Conservation (phyloP, 2,113 vertebrate species). For the Cyanocitta stelleri region DNA sequence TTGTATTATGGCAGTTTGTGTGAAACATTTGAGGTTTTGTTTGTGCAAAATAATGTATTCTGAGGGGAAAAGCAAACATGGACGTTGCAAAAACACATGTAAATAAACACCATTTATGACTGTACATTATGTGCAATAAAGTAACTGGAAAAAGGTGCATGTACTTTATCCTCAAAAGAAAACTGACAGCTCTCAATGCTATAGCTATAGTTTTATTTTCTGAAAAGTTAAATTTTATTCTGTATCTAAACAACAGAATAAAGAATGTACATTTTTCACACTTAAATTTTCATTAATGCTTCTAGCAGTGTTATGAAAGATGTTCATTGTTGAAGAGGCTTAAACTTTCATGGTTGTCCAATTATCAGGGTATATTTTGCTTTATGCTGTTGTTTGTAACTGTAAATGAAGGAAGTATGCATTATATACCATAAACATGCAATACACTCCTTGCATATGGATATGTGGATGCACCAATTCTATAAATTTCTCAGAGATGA, state of each 20-base stretch:
- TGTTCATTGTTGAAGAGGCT: neutral
- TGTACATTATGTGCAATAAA: conserved; percentile 68
- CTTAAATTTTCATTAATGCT: conserved; percentile 48
- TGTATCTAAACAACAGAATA: conserved; percentile 47
- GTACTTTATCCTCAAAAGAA: conserved; percentile 55
- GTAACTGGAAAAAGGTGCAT: conserved; percentile 59
- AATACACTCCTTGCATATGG: neutral
- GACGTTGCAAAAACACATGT: conserved; percentile 48
- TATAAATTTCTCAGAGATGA: neutral
- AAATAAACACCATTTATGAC: conserved; percentile 46
- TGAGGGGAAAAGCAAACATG: neutral
- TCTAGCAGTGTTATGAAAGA: neutral
- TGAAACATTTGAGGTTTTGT: conserved; percentile 53
- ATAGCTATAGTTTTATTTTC: conserved; percentile 42
- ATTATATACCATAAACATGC: neutral
- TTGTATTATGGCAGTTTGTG: conserved; percentile 48
- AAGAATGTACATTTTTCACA: conserved; percentile 58
- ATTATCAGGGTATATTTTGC: neutral
- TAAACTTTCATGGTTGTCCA: neutral
- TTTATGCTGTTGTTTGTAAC: neutral
- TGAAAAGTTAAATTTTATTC: conserved; percentile 59
- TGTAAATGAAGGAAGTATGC: neutral
- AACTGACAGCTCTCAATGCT: conserved; percentile 20
- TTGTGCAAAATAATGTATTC: conserved; percentile 57
- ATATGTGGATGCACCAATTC: neutral